phyloP scores from a whole-genome alignment of 2,888 invertebrate species.

The Tachina lurida region DNA sequence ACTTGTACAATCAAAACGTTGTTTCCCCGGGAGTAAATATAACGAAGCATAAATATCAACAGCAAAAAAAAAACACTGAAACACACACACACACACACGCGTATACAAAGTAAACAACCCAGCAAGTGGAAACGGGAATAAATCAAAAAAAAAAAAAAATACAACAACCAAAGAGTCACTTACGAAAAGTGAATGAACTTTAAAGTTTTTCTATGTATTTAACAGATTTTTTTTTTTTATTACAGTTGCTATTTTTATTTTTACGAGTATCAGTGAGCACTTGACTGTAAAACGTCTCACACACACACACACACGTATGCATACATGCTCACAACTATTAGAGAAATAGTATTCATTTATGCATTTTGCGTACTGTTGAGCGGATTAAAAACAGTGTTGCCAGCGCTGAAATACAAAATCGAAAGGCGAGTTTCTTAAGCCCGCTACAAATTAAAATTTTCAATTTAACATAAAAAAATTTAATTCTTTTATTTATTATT shows the following conservation, averaged over 20 bases:
- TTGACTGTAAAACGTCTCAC: neutral
- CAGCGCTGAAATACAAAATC: neutral
- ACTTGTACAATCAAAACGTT: slow-evolving; percentile 47
- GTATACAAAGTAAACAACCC: slow-evolving; percentile 10
- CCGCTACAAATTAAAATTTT: too few relatives aligned
- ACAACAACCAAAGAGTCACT: slow-evolving; percentile 44
- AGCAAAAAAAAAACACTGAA: neutral
- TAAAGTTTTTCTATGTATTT: slow-evolving; percentile 47
- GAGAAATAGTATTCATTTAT: neutral
- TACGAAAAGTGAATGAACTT: slow-evolving; percentile 59
- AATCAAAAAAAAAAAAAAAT: neutral
- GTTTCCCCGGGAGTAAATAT: slow-evolving; percentile 50
- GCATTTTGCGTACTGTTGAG: neutral
- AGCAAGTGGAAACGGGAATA: slow-evolving; percentile 34
- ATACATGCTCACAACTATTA: neutral
- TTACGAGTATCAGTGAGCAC: slow-evolving; percentile 22
- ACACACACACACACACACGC: neutral
- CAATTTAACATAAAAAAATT: too few relatives aligned
- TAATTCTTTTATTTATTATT: too few relatives aligned
- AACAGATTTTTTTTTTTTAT: slow-evolving; percentile 8
- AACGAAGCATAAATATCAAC: slow-evolving; percentile 48
- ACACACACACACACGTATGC: neutral
- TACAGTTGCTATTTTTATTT: slow-evolving; percentile 10
- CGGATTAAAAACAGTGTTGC: slow-evolving; percentile 11
- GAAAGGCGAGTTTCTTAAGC: neutral